Base-by-base conservation (phyloP, 2,888 invertebrate species). In the Rhodophaea formosa region DNA sequence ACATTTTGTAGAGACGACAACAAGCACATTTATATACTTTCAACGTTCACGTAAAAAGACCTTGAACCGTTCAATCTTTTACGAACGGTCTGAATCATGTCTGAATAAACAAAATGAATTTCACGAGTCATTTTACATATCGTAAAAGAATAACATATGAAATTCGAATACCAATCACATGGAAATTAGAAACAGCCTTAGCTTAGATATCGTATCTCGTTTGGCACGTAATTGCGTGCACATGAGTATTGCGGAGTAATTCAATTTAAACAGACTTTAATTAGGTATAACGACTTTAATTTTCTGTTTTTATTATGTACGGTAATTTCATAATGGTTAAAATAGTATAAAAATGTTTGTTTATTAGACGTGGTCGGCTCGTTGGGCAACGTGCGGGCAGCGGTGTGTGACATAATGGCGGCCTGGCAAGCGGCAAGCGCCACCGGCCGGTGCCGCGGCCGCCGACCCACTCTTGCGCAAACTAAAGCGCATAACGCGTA, bases 401-500 rank as follows among this genome's bases (percentile, higher is more conserved):
- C 62, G 71, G 68, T 63, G 70, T 62, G 60, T 65, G 61, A 64
- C 62, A 60, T 63, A 63, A 64, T 55, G 32, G 30, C 45, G 51
- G 61, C 54, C 61, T 65, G 49, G 17, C 56, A 58, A 56, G 61
- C 60, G 60, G 59, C 64, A 58, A 61, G 23, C 62, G 61, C 65
- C 55, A 59, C 62, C 63, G 62, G 63, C 59, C 61, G 46, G 47
- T 14, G 7, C 14, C 35, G 43, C 56, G 58, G 57, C 64, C 62
- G 65, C 74, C 73, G 74, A 74, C 70, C 72, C 72, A 42, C 57
- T 54, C 70, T 77, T 79, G 75, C 76, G 76, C 76, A 77, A 77
- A 70, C 62, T 58, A 61, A 68, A 59, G 60, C 67, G 69, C 71
- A 79, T 80, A 80, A 82, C 77, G 77, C 75, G 78, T 80, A 82